phyloP scores from a whole-genome alignment of 2,888 invertebrate species.

The Callyntrura guangdongensis region DNA sequence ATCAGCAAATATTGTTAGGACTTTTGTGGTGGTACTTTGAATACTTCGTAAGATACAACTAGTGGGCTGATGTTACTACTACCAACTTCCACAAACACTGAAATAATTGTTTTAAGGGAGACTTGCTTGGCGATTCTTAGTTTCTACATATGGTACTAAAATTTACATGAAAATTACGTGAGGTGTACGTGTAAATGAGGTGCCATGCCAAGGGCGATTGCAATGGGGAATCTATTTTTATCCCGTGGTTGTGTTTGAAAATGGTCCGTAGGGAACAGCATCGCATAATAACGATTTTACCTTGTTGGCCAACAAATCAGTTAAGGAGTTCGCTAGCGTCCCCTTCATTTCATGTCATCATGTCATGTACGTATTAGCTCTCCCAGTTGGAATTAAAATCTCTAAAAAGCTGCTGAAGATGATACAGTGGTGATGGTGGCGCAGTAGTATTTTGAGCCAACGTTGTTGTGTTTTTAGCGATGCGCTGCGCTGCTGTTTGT shows the following conservation, averaged over 20 bases:
- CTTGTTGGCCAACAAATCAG: not conserved
- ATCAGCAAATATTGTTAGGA: not conserved
- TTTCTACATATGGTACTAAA: not conserved
- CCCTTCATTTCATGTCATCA: slow-evolving; percentile 52
- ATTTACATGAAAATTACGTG: slow-evolving; percentile 7
- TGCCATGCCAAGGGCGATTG: slow-evolving; percentile 45
- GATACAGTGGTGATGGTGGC: not conserved
- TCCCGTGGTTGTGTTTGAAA: not conserved
- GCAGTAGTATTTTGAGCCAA: not conserved
- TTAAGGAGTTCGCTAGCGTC: not conserved
- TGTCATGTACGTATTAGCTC: slow-evolving; percentile 42
- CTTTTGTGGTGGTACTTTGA: no score
- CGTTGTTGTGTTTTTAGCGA: not conserved
- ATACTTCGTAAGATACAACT: not conserved
- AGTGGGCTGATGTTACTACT: not conserved
- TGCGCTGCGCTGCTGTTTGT: not conserved
- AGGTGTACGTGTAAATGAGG: slow-evolving; percentile 12
- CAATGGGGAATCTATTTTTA: slow-evolving; percentile 35
- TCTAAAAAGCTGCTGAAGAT: slow-evolving; percentile 33
- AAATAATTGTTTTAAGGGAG: slow-evolving; percentile 22
- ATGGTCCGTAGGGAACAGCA: not conserved
- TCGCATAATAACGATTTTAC: not conserved
- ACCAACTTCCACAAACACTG: slow-evolving; percentile 5
- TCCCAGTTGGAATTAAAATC: slow-evolving; percentile 40
- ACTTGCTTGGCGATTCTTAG: not conserved